Base-by-base conservation (phyloP, 2,888 invertebrate genomes). In the Noctua janthe region DNA sequence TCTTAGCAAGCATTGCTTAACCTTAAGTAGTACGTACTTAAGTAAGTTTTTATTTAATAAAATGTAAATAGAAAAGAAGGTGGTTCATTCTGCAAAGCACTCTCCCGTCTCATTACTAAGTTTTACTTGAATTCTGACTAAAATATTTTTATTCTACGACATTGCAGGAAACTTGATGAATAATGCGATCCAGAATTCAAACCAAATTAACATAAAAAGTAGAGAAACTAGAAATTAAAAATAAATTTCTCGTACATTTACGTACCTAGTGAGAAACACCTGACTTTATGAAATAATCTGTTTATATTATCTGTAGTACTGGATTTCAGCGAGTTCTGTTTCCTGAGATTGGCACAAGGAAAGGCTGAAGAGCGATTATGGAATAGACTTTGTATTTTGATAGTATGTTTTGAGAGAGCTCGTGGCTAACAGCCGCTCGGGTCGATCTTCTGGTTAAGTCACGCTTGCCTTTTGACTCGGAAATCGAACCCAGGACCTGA, bases 211-310 rank as follows among this genome's bases (percentile, higher is more conserved):
- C 76, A 77, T 75, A 62, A 84, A 86, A 75, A 54, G 67, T 35
- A 49, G 69, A 73, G n/a, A 56, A 39, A 73, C n/a, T 35, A 64
- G 4, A 47, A 67, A 78, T 56, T 47, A 71, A 74, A 67, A 76
- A 71, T 29, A 77, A 76, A 76, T 70, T 23, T 51, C 51, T 67
- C 17, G 69, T 70, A 70, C 59, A 77, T 66, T 84, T 70, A 17
- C 11, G 11, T 70, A 77, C 20, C 17, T 62, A 73, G 80, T 83
- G 74, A 81, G 66, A 20, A 76, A 81, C 78, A 82, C 82, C 77
- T 86, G 81, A 75, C 76, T 81, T 79, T 74, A 78, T 86, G 73
- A 84, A 77, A 71, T 84, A 86, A 86, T 86, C 86, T 81, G 84
- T 86, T 81, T 86, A 71, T 67, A 71, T 76, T 78, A 72, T 72